A percentile compares a stretch with the other conserved stretches of the same genome.
phyloP scores from a whole-genome alignment of 1,140 invertebrate species.

The Tetragnatha versicolor region DNA sequence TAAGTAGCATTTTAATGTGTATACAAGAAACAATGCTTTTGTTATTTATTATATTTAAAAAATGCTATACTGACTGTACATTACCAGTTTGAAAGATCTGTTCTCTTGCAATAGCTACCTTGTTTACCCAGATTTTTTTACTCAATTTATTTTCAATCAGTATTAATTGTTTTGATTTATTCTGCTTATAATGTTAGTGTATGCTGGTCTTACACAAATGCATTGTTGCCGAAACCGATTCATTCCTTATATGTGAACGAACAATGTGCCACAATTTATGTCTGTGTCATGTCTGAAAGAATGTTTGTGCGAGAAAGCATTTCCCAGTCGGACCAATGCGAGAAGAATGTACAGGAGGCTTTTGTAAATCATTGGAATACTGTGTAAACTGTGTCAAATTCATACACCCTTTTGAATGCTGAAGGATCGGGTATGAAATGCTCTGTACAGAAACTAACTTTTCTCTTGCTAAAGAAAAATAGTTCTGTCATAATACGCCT shows the following conservation, averaged over 20 bases:
- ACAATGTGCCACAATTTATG: constrained; percentile 56
- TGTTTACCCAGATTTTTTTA: constrained; percentile 20
- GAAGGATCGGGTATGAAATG: constrained; percentile 23
- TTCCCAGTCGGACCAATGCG: constrained; percentile 47
- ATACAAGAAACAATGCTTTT: not conserved
- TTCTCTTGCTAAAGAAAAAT: constrained; percentile 43
- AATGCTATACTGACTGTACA: constrained; percentile 1
- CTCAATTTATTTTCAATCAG: constrained; percentile 53
- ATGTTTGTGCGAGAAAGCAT: constrained; percentile 20
- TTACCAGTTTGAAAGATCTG: not conserved
- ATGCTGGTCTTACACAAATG: constrained; percentile 54
- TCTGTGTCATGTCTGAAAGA: constrained; percentile 49
- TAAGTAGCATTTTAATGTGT: constrained; percentile 18
- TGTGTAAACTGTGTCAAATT: constrained; percentile 45
- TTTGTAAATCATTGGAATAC: constrained; percentile 48
- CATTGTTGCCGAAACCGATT: not conserved
- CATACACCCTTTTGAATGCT: constrained; percentile 29
- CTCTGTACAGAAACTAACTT: constrained; percentile 45
- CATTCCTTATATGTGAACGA: constrained; percentile 52
- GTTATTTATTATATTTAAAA: constrained; percentile 20
- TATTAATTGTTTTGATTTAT: constrained; percentile 44
- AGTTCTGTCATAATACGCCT: constrained; percentile 52
- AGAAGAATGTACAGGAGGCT: constrained; percentile 44
- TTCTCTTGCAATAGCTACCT: not conserved
- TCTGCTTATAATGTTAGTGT: constrained; percentile 50